phyloP scores from a whole-genome alignment of 2,888 invertebrate species.

The Thyatira batis region DNA sequence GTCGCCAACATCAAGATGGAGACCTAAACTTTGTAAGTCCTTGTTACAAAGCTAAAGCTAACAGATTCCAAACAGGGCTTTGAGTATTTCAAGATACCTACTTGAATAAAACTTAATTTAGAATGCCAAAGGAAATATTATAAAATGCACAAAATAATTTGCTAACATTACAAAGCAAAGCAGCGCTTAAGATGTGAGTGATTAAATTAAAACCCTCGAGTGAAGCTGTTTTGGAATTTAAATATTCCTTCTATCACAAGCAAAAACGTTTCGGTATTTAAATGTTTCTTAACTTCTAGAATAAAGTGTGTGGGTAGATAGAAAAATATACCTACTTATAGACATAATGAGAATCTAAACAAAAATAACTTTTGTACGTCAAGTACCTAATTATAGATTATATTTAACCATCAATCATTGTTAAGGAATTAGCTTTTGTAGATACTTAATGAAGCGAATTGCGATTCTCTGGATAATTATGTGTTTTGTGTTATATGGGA shows the following conservation, averaged over 20 bases:
- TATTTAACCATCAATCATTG: too few relatives aligned
- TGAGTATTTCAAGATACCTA: not conserved
- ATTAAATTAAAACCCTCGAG: not conserved
- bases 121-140: not conserved
- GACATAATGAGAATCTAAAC: too few relatives aligned
- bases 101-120: not conserved
- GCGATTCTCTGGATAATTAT: too few relatives aligned
- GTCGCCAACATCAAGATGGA: conserved; percentile 23
- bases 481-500: too few relatives aligned
- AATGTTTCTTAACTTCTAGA: too few relatives aligned
- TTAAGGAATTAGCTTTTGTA: too few relatives aligned
- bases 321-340: too few relatives aligned
- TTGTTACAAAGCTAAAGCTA: conserved; percentile 12
- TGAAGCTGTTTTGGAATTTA: not conserved
- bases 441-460: too few relatives aligned
- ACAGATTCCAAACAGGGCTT: not conserved
- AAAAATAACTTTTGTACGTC: too few relatives aligned
- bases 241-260: not conserved
- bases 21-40: conserved; percentile 21
- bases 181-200: not conserved
- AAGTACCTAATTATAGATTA: too few relatives aligned
- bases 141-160: conserved; percentile 1
- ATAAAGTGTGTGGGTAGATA: too few relatives aligned
- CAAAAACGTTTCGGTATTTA: not conserved
- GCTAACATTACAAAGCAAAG: not conserved